Conservation (phyloP, 1,140 invertebrate genomes). For the Nixonia krombeini region DNA sequence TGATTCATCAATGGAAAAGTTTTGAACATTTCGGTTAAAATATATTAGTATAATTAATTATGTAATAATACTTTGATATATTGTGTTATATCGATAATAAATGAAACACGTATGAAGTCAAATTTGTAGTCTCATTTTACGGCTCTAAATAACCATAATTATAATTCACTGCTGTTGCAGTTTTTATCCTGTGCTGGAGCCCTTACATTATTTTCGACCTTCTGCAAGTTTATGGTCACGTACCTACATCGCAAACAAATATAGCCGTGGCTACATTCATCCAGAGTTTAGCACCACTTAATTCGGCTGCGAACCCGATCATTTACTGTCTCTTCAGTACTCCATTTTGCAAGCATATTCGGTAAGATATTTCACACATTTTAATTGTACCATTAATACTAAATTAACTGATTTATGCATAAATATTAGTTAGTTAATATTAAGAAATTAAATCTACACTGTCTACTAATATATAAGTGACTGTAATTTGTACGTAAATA, state of each 20-base stretch:
- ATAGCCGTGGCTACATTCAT: conserved; percentile 91
- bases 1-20: too few relatives aligned
- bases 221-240: conserved; percentile 89
- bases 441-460: too few relatives aligned
- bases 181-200: conserved; percentile 96
- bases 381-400: too few relatives aligned
- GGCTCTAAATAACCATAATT: not conserved
- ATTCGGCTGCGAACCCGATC: conserved; percentile 94
- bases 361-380: conserved; percentile 77
- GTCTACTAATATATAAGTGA: too few relatives aligned
- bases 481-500: too few relatives aligned
- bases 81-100: too few relatives aligned
- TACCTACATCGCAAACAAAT: conserved; percentile 85
- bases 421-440: too few relatives aligned
- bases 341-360: conserved; percentile 87
- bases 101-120: too few relatives aligned
- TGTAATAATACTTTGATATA: too few relatives aligned
- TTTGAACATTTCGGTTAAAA: too few relatives aligned
- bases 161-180: conserved; percentile 73
- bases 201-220: conserved; percentile 96
- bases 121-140: not conserved
- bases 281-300: conserved; percentile 92
- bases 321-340: conserved; percentile 97
- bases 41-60: too few relatives aligned
- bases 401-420: too few relatives aligned